Evolutionary conservation across 2,888 invertebrate genomes (phyloP).

Genomic region (Mesorhabditis belari): DNA sequence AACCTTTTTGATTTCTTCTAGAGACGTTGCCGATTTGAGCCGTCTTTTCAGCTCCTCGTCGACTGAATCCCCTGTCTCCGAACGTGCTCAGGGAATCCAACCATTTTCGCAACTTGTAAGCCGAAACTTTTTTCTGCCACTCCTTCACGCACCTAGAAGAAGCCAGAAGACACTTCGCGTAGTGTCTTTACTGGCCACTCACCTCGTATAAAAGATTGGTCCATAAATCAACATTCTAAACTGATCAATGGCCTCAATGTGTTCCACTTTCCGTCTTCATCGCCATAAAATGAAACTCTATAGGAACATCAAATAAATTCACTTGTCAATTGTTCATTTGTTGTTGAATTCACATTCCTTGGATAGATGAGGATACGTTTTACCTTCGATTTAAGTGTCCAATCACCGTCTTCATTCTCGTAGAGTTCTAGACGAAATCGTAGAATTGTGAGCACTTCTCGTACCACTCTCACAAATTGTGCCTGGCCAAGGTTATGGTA

Average conservation of each 20-base stretch:
- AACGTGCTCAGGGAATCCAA: constrained; percentile 28
- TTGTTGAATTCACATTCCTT: too few relatives aligned
- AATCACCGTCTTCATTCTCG: constrained; percentile 18
- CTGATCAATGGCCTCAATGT: too few relatives aligned
- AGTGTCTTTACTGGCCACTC: too few relatives aligned
- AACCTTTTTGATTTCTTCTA: neutral
- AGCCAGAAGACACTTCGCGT: neutral
- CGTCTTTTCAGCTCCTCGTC: neutral
- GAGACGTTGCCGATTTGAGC: neutral
- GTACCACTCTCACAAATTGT: constrained; percentile 34
- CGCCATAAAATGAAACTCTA: constrained; percentile 18
- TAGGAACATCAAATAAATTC: too few relatives aligned
- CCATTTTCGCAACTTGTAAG: constrained; percentile 40
- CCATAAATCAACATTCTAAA: neutral
- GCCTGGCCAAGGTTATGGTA: constrained; percentile 27
- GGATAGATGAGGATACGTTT: too few relatives aligned
- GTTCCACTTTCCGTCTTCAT: constrained; percentile 22
- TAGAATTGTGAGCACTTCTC: constrained; percentile 22
- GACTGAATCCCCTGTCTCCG: neutral
- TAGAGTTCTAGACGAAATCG: constrained; percentile 37
- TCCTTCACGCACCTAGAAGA: constrained; percentile 31
- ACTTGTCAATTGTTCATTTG: too few relatives aligned
- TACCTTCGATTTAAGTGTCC: constrained; percentile 24
- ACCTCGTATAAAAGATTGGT: constrained; percentile 25
- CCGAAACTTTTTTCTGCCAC: constrained; percentile 46